Percentiles rank a stretch among this genome's conserved stretches.
These are phyloP conservation scores for Clostera curtula DNA, from an alignment of 2,888 invertebrate genomes.

Conservation along the genomic window DNA sequence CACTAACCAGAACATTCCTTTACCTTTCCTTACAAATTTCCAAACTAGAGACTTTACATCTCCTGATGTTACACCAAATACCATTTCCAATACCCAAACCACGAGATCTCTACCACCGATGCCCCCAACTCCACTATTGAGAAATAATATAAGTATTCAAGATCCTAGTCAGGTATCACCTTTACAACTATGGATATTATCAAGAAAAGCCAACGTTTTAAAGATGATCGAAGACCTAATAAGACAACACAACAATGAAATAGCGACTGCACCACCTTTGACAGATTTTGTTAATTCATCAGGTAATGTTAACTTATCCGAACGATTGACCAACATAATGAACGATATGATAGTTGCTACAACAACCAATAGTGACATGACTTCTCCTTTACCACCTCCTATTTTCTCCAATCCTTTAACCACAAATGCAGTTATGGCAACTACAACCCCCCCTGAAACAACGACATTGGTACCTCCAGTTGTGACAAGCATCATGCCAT, in stretches of 20 bases:
- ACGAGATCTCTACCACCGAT: constrained; percentile 20
- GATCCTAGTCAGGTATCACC: constrained; percentile 50
- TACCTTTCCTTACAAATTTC: constrained; percentile 54
- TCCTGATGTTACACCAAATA: constrained; percentile 19
- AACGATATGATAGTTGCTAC: constrained; percentile 43
- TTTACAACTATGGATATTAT: constrained; percentile 58
- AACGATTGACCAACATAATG: constrained; percentile 54
- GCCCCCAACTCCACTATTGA: constrained; percentile 22
- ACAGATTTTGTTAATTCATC: constrained; percentile 40
- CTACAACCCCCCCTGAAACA: constrained; percentile 17
- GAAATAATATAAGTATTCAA: constrained; percentile 30
- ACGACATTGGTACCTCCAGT: constrained; percentile 1
- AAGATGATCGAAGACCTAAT: constrained; percentile 69
- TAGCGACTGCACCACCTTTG: constrained; percentile 47
- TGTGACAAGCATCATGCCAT: constrained; percentile 5
- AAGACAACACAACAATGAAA: constrained; percentile 58
- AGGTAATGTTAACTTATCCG: constrained; percentile 43
- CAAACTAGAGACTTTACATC: constrained; percentile 37
- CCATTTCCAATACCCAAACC: constrained; percentile 17
- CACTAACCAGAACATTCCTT: constrained; percentile 38
- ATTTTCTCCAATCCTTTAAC: constrained; percentile 20
- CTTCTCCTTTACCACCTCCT: constrained; percentile 27
- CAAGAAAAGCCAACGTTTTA: constrained; percentile 65
- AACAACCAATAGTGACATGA: constrained; percentile 20
- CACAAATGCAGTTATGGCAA: constrained; percentile 20